Base-by-base conservation (phyloP, 2,888 invertebrate species). In the Sphecodes monilicornis region DNA sequence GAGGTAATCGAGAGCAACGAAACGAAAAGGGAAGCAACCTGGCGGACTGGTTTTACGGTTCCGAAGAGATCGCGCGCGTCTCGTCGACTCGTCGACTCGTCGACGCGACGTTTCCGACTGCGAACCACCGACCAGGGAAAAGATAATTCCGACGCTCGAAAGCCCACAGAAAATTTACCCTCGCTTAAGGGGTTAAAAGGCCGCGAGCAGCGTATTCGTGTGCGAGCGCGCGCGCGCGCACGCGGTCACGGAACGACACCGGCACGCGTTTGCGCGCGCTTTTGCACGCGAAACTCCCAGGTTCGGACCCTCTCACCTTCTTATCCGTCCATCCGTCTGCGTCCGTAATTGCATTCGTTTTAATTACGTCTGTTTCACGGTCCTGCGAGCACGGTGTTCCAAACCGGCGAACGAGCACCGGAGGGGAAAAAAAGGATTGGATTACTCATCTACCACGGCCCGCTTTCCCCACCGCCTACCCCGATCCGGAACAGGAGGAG, bases 361-460 rank as follows among this genome's bases (percentile, higher is more conserved):
- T 91, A 91, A 90, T 91, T 90, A 89, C 87, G 84, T 70, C 85
- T 75, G 84, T 84, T 89, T 86, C 86, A 86, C 80, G 85, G 71
- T 50, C 39, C 81, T 57, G 73, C 76, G 78, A 75, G 70, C 79
- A 43, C 66, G 39, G 22, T 60, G 60, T 64, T 68, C 66, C 41
- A 54, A 22, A 43, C n/a, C 57, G 39, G 18, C 60, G 77, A 73
- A 69, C 71, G 68, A 57, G 16, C 50, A 43, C 18, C 60, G n/a
- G 71, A 13, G 16, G 22, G 18, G 32, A 16, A 41, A 75, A 50
- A 69, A 75, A 50, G 75, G 57, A 80, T 80, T 68, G 39, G 22
- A 66, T 76, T 68, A 36, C 66, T 68, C 76, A n/a, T 50, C 66
- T 8, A 46, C 36, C 36, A 10, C 10, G 11, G 46, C 69, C 16